Percentiles rank a stretch among this genome's conserved stretches.
These are phyloP conservation scores for Villa cingulata DNA, from an alignment of 2,888 invertebrate species.

Conservation along the genomic window DNA sequence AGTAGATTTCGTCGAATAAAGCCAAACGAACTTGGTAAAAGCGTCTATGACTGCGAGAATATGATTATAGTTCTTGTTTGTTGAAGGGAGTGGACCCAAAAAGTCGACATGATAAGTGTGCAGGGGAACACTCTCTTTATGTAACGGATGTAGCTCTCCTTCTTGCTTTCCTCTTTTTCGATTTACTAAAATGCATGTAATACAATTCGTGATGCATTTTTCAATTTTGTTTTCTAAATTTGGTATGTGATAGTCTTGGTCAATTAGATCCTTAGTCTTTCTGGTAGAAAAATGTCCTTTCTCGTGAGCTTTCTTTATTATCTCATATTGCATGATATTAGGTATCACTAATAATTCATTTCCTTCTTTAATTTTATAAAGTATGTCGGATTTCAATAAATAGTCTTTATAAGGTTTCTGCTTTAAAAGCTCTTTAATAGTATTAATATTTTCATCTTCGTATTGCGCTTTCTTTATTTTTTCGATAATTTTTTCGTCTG, in stretches of 20 bases:
- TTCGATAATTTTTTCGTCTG: neutral
- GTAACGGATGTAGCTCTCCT: neutral
- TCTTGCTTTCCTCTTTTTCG: conserved; percentile 7
- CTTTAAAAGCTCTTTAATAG: too few relatives aligned
- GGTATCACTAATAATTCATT: conserved; percentile 3
- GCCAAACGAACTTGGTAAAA: neutral
- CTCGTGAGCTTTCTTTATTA: conserved; percentile 5
- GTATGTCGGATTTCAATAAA: neutral
- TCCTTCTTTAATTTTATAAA: neutral
- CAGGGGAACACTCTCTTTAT: neutral
- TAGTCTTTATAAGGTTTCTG: conserved; percentile 1
- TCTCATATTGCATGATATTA: conserved; percentile 7
- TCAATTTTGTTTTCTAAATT: neutral
- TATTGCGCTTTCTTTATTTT: too few relatives aligned
- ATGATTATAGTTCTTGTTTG: neutral
- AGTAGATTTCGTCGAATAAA: neutral
- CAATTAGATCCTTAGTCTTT: neutral
- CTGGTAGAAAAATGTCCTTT: conserved; percentile 7
- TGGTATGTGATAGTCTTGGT: conserved; percentile 1
- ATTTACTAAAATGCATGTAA: neutral
- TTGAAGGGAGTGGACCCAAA: neutral
- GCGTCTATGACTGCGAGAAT: neutral
- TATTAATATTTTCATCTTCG: too few relatives aligned
- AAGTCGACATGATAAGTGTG: neutral
- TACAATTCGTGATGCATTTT: neutral